These are phyloP conservation scores for Syngnathus rostellatus DNA, from an alignment of 2,797 vertebrate species.

Conservation along the genomic window DNA sequence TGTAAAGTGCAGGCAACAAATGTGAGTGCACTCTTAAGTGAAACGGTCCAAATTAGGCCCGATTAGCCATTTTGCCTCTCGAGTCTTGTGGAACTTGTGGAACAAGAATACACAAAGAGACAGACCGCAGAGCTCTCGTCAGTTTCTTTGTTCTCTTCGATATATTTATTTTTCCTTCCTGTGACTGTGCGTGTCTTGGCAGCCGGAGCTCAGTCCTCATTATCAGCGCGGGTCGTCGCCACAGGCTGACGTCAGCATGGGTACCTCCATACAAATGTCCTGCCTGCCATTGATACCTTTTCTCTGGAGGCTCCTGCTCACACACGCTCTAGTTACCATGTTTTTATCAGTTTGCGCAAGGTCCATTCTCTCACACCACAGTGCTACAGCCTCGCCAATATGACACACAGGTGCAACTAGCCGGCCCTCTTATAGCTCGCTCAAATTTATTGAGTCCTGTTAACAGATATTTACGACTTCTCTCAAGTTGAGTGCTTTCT, in stretches of 20 bases:
- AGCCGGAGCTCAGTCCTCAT: conserved; percentile 43
- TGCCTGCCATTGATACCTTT: conserved; percentile 49
- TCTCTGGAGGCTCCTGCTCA: conserved; percentile 15
- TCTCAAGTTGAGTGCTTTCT: conserved; percentile 35
- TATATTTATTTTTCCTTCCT: conserved; percentile 19
- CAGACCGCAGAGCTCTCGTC: conserved; percentile 16
- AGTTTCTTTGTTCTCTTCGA: conserved; percentile 14
- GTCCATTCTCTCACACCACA: conserved; percentile 48
- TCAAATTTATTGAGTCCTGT: conserved; percentile 50
- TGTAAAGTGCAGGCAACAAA: not conserved
- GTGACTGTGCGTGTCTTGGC: conserved; percentile 32
- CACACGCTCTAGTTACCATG: conserved; percentile 54
- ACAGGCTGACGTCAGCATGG: conserved; percentile 58
- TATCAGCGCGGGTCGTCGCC: conserved; percentile 51
- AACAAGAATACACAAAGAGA: conserved; percentile 11
- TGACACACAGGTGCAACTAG: conserved; percentile 63
- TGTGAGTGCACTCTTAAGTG: not conserved
- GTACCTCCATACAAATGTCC: conserved; percentile 54
- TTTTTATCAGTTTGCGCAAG: conserved; percentile 59
- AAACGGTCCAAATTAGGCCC: not conserved
- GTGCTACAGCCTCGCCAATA: conserved; percentile 50
- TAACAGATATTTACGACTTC: conserved; percentile 42
- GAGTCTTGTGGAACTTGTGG: conserved; percentile 10
- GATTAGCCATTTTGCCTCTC: not conserved
- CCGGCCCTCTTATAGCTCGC: conserved; percentile 36